phyloP scores from a whole-genome alignment of 2,797 vertebrate genomes.

The Bufotes viridis region DNA sequence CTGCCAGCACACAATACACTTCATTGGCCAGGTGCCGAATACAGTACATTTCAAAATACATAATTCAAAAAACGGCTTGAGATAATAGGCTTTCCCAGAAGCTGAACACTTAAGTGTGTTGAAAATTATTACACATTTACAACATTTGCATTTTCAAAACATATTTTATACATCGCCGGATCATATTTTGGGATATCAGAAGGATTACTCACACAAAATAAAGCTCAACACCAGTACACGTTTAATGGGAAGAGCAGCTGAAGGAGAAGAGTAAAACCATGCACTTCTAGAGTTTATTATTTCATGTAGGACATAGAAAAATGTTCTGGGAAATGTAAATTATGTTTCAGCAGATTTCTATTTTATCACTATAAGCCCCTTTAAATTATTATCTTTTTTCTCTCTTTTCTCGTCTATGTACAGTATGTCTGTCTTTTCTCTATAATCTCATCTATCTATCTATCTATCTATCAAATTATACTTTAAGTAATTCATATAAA shows the following conservation, averaged over 20 bases:
- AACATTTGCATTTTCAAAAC: slow-evolving; percentile 49
- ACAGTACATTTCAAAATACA: slow-evolving; percentile 31
- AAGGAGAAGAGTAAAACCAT: not conserved
- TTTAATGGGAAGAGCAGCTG: not conserved
- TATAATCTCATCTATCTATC: no score
- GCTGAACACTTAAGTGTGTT: slow-evolving; percentile 46
- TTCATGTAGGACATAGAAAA: not conserved
- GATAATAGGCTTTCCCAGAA: slow-evolving; percentile 53
- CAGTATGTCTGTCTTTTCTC: not conserved
- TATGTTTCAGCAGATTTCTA: not conserved
- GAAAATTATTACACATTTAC: slow-evolving; percentile 33
- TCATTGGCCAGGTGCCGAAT: slow-evolving; percentile 28
- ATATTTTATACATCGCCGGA: slow-evolving; percentile 14
- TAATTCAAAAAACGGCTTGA: slow-evolving; percentile 38
- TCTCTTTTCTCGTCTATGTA: not conserved
- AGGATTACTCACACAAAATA: not conserved
- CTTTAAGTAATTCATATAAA: no score
- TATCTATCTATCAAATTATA: no score
- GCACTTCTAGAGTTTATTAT: not conserved
- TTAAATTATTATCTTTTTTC: not conserved
- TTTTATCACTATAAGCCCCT: not conserved
- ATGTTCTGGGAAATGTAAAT: not conserved
- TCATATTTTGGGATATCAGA: slow-evolving; percentile 1
- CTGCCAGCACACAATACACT: slow-evolving; percentile 48
- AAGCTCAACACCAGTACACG: not conserved